phyloP scores from a whole-genome alignment of 2,888 invertebrate genomes.

The Neoascia interrupta region DNA sequence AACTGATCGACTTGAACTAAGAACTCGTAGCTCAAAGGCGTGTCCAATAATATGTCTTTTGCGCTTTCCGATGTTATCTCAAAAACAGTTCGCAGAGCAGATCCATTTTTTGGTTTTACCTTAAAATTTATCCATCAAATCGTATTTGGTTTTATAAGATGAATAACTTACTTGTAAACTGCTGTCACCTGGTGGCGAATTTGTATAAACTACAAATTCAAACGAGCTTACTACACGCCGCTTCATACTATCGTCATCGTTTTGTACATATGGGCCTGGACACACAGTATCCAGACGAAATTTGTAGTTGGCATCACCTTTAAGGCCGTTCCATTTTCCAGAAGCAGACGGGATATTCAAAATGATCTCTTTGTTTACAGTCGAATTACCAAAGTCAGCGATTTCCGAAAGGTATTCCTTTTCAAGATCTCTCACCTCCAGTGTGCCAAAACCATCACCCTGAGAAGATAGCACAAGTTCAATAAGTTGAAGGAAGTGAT shows the following conservation, averaged over 20 bases:
- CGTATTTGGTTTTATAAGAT: no score
- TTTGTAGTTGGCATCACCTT: constrained; percentile 58
- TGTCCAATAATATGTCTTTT: constrained; percentile 52
- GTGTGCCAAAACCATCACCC: constrained; percentile 54
- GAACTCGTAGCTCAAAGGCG: constrained; percentile 58
- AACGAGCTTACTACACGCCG: constrained; percentile 50
- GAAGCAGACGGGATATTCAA: constrained; percentile 44
- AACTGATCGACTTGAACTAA: constrained; percentile 35
- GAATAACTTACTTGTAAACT: constrained; percentile 36
- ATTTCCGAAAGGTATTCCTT: constrained; percentile 61
- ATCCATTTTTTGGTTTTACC: constrained; percentile 48
- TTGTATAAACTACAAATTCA: constrained; percentile 59
- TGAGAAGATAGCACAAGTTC: neutral
- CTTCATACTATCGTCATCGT: constrained; percentile 29
- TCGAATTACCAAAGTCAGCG: constrained; percentile 59
- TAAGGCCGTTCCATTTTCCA: constrained; percentile 51
- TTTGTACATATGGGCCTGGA: constrained; percentile 37
- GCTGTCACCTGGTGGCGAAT: constrained; percentile 52
- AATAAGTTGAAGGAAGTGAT: neutral
- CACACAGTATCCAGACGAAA: constrained; percentile 63
- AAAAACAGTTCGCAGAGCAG: constrained; percentile 47
- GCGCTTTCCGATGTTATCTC: constrained; percentile 46
- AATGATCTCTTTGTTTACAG: constrained; percentile 50
- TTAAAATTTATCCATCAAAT: no score
- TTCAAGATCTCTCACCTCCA: constrained; percentile 51